Evolutionary conservation across 2,888 invertebrate genomes (phyloP).

Genomic region (Rhagonycha lutea): DNA sequence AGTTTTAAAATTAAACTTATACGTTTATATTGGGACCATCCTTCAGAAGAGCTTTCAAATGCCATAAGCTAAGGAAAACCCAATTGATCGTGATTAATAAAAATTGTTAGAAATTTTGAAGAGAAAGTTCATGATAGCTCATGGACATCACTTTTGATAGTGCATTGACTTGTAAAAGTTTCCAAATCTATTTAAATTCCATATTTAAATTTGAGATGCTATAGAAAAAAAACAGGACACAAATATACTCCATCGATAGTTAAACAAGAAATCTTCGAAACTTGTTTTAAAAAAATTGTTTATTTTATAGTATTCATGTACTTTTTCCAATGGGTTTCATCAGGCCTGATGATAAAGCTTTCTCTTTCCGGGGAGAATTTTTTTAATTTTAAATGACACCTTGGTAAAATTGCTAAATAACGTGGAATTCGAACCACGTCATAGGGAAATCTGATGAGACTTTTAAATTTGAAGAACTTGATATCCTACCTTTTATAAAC

Average conservation of each 20-base stretch:
- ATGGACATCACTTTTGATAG: not conserved
- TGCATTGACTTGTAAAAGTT: not conserved
- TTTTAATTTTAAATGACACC: not conserved
- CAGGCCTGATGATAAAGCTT: not conserved
- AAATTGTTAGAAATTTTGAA: not conserved
- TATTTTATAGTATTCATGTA: not conserved
- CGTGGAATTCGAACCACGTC: no score
- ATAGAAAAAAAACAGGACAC: not conserved
- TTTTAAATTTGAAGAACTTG: no score
- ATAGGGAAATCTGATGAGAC: no score
- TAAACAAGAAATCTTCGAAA: not conserved
- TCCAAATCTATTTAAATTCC: no score
- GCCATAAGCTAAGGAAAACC: not conserved
- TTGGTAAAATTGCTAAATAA: not conserved
- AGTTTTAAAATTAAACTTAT: not conserved
- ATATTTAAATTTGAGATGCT: not conserved
- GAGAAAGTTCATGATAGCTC: not conserved
- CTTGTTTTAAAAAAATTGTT: not conserved
- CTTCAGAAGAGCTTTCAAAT: not conserved
- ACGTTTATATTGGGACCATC: not conserved
- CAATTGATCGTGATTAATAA: not conserved
- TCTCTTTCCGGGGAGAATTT: not conserved
- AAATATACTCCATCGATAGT: not conserved
- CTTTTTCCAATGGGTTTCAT: not conserved
- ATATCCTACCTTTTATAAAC: no score